Evolutionary conservation across 92 coral and sea anemone species (phyloP).

Genomic region (Porites evermanni): DNA sequence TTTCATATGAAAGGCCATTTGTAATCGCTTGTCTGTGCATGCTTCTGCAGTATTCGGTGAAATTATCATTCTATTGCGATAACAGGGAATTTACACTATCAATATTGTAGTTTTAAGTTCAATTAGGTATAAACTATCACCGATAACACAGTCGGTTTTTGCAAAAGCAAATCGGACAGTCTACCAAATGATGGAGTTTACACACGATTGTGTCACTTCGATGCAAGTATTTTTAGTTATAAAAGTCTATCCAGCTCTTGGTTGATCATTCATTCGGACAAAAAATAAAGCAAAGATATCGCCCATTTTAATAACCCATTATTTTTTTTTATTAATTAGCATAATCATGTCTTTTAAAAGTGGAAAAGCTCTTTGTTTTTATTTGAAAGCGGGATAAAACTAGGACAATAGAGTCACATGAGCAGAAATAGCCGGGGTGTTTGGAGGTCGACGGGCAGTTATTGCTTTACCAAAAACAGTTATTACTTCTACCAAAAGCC

Average conservation of each 20-base stretch:
- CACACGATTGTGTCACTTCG: background rate
- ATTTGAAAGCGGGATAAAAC: background rate
- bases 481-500: background rate
- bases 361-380: background rate
- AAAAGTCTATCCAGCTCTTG: background rate
- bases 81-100: background rate
- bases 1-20: background rate
- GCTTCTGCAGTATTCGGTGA: background rate
- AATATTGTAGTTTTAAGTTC: background rate
- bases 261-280: too few relatives aligned
- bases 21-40: background rate
- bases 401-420: background rate
- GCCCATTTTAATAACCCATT: background rate
- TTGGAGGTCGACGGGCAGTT: too few relatives aligned
- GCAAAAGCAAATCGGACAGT: background rate
- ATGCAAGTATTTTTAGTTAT: background rate
- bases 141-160: background rate
- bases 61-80: background rate
- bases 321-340: background rate
- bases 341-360: conserved; percentile 1
- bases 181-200: background rate
- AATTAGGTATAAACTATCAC: background rate
- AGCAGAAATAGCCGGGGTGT: too few relatives aligned
- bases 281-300: too few relatives aligned
- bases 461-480: too few relatives aligned